Percentiles rank a stretch among this genome's conserved stretches.
These are phyloP conservation scores for Plectropomus leopardus DNA, from an alignment of 2,113 vertebrate genomes.

Conservation along the genomic window DNA sequence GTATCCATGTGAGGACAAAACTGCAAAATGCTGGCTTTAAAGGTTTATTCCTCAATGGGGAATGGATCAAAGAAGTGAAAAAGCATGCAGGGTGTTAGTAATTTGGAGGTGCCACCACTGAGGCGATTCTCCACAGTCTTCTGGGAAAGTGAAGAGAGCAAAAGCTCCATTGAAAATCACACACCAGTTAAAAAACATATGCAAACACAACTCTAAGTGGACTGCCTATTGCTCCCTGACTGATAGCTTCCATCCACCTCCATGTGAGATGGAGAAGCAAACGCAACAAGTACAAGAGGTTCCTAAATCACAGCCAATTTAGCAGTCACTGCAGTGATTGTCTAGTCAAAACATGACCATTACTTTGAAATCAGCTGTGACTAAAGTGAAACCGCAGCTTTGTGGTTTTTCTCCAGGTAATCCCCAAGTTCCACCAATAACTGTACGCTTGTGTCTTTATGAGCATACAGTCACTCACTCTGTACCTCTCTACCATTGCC, in stretches of 20 bases:
- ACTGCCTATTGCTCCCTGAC: constrained; percentile 7
- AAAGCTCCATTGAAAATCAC: constrained; percentile 26
- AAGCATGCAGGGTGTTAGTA: constrained; percentile 18
- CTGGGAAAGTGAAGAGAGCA: constrained; percentile 7
- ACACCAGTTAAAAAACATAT: constrained; percentile 18
- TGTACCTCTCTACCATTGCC: neutral
- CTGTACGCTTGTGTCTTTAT: neutral
- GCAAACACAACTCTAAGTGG: constrained; percentile 19
- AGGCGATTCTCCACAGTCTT: neutral
- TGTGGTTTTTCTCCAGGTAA: neutral
- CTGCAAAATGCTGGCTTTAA: neutral
- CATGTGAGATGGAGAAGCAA: neutral
- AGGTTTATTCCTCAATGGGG: constrained; percentile 2
- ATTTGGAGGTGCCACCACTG: constrained; percentile 10
- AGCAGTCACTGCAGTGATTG: constrained; percentile 1
- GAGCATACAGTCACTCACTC: neutral
- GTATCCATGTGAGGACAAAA: constrained; percentile 6
- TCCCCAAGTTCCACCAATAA: constrained; percentile 10
- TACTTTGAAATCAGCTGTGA: constrained; percentile 13
- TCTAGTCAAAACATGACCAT: constrained; percentile 16
- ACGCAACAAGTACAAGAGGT: neutral
- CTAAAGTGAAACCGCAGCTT: constrained; percentile 7
- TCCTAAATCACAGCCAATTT: constrained; percentile 14
- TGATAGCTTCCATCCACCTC: constrained; percentile 4
- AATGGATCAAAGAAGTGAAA: neutral